Base-by-base conservation (phyloP, 92 coral and sea anemone genomes). In the Ricordea florida region DNA sequence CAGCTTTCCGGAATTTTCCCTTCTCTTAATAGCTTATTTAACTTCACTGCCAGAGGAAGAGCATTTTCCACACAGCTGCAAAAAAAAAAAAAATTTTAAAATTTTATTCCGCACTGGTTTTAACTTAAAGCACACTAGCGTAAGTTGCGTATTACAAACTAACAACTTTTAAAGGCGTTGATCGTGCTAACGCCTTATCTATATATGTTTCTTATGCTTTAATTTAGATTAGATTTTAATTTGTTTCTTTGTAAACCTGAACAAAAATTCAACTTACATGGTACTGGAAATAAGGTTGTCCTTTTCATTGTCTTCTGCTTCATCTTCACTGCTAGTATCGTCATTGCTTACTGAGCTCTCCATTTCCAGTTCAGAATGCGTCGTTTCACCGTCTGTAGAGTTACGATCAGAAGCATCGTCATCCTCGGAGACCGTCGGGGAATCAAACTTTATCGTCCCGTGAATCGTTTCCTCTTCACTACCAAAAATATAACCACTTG, bases 351-450 rank as follows among this genome's bases (percentile, higher is more conserved):
- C 70, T 62, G 70, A 36, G 70, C 70, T 28, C 27, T 62, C 51
- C 43, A 62, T 62, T 62, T 62, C 70, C 70, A 62, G 70, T 62
- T 62, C 70, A 48, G 34, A 62, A 62, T 62, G 50, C 70, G 50
- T 46, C 69, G 44, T 61, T 61, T 61, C 69, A 61, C 69, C 14
- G 69, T 31, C 69, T 35, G 34, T 61, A 51, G 18, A 62, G 70
- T 46, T 62, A 62, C 70, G 21, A 37, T 36, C 28, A 62, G 70
- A 53, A 53, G 61, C 47, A 51, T 62, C 70, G 51, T 62, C 70
- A 31, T 62, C 69, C 31, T 62, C 70, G 51, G 70, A 34, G 45
- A 62, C 69, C 69, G 50, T 62, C 25, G 43, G 69, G 69, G 69
- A 62, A 62, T 62, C 70, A 62, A 62, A 20, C 22, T 62, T 37